Evolutionary conservation across 2,888 invertebrate genomes (phyloP), one percentile per base, ranked within the genome.

Genomic region (Meteorus cinctellus): DNA sequence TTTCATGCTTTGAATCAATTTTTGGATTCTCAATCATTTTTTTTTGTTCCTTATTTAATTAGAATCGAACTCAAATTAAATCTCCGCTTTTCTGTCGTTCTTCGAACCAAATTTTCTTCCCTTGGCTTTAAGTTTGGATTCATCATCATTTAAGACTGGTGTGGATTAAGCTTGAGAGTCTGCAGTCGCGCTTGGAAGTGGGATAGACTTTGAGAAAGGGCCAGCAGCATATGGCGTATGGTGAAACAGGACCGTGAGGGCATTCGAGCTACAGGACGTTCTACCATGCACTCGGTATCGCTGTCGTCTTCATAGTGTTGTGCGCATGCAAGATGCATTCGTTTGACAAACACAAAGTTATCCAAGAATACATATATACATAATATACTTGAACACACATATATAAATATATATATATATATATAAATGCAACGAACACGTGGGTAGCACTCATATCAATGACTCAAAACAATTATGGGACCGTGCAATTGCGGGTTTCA

Each of bases 171-270:
- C 41, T 66, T 48, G 73, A 72, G 72, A 73, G 71, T 55, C 19
- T 19, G 55, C 55, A 68, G n/a, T 65, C 14, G 24, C 63, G 24
- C 45, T 60, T 19, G 55, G 45, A 60, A 48, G 63, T 24, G 71
- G 77, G 79, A 80, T 74, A 81, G 79, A 73, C 75, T 79, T 78
- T 77, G 77, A 59, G 77, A 81, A 78, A 27, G 62, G 62, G 62
- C 62, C n/a, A 82, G 80, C 80, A 82, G 83, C 85, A 84, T 85
- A 84, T 85, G 85, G 85, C 73, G 83, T 81, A 82, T 79, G 83
- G 80, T 75, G 80, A 82, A 83, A 82, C 81, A 80, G 78, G 81
- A 80, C 81, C 80, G 81, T 74, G 51, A n/a, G 19, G 4, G 55
- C 8, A 19, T 70, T 76, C 77, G 74, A 27, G 62, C 29, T 55